Percentiles rank a stretch among this genome's conserved stretches.
These are phyloP conservation scores for Polyergus mexicanus DNA, from an alignment of 1,140 invertebrate genomes.

Conservation along the genomic window DNA sequence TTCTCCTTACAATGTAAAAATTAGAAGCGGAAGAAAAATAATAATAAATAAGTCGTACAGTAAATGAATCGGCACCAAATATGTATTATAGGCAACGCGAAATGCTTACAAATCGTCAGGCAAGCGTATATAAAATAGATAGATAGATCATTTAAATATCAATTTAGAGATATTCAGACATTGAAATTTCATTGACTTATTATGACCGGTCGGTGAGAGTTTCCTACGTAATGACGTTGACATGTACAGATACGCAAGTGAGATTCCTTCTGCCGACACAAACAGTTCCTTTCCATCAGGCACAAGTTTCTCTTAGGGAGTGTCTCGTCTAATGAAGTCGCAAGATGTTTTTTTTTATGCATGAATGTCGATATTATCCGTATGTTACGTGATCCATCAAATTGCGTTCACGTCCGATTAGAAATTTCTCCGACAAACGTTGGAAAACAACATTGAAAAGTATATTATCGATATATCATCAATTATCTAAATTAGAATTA, in stretches of 20 bases:
- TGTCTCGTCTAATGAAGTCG: conserved; percentile 55
- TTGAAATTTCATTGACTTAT: conserved; percentile 21
- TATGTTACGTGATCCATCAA: conserved; percentile 26
- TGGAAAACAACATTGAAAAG: neutral
- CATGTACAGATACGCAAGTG: conserved; percentile 47
- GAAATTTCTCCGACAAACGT: conserved; percentile 19
- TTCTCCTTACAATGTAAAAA: neutral
- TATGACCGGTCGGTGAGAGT: conserved; percentile 45
- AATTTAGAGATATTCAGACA: conserved; percentile 1
- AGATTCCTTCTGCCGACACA: conserved; percentile 15
- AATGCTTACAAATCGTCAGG: neutral
- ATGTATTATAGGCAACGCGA: neutral
- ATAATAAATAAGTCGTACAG: neutral
- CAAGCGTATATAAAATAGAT: neutral
- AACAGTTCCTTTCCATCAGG: conserved; percentile 59
- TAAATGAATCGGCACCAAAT: neutral
- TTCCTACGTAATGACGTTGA: conserved; percentile 43
- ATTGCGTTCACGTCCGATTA: neutral
- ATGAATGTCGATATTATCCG: neutral
- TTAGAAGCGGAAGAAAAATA: neutral
- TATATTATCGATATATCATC: too few relatives aligned
- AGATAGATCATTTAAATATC: conserved; percentile 27
- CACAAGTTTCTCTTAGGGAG: conserved; percentile 67
- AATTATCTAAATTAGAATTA: neutral
- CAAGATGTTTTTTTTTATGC: conserved; percentile 31